These are phyloP conservation scores for Prolemur simus DNA, from an alignment of 2,113 vertebrate species.

Conservation along the genomic window DNA sequence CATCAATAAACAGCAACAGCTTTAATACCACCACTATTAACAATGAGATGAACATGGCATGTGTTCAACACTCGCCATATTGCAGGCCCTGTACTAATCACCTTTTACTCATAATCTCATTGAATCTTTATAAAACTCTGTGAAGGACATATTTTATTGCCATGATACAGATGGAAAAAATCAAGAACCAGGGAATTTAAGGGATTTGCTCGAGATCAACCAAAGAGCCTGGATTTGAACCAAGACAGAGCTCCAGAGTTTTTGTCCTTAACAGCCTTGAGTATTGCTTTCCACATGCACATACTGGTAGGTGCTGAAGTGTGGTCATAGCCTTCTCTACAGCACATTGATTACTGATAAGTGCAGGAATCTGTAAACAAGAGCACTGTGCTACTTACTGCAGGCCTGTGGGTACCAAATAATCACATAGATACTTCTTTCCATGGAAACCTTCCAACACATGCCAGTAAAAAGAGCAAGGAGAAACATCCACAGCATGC, in stretches of 20 bases:
- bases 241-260: background rate
- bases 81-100: background rate
- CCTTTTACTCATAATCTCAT: background rate
- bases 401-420: background rate
- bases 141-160: background rate
- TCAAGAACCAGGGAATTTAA: background rate
- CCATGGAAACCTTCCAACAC: background rate
- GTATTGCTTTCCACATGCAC: background rate
- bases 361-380: rapidly evolving
- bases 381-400: background rate
- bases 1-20: background rate
- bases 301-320: background rate
- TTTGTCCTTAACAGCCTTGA: background rate
- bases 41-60: background rate
- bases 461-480: background rate
- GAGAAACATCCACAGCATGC: background rate
- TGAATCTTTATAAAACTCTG: background rate
- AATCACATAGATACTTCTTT: background rate
- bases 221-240: background rate
- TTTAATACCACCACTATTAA: background rate
- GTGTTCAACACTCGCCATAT: background rate
- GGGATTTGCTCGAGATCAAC: background rate
- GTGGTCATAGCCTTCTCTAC: background rate
- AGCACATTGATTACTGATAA: background rate
- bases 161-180: background rate